Conservation (phyloP, 1,140 invertebrate species). For the Hormaphis cornu region DNA sequence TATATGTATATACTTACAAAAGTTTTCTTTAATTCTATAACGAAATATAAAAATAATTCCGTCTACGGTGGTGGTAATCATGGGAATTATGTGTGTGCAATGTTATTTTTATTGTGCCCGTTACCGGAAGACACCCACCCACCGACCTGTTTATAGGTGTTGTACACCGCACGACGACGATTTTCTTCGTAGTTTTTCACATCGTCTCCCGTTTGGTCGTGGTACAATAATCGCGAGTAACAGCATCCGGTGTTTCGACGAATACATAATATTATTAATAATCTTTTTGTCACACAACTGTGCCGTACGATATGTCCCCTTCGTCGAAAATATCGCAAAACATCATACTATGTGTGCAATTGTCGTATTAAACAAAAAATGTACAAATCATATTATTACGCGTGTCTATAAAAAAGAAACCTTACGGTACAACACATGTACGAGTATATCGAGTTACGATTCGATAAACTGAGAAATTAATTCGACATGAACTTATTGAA, state of each 20-base stretch:
- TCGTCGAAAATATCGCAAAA: too few relatives aligned
- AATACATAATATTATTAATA: background rate
- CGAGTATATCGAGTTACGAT: too few relatives aligned
- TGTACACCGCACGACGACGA: background rate
- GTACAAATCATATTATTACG: too few relatives aligned
- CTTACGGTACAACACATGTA: too few relatives aligned
- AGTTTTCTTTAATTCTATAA: conserved; percentile 20
- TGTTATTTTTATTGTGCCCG: conserved; percentile 7
- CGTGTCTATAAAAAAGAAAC: too few relatives aligned
- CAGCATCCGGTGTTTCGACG: conserved; percentile 11
- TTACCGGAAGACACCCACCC: conserved; percentile 18
- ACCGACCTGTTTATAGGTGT: too few relatives aligned
- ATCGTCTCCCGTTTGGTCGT: conserved; percentile 7
- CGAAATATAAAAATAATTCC: conserved; percentile 10
- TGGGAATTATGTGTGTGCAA: conserved; percentile 6
- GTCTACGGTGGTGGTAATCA: conserved; percentile 1
- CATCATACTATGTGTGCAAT: too few relatives aligned
- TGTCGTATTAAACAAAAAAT: too few relatives aligned
- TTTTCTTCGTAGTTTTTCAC: conserved; percentile 1
- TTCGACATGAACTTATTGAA: too few relatives aligned
- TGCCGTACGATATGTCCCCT: too few relatives aligned
- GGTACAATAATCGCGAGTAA: conserved; percentile 15
- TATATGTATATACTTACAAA: background rate
- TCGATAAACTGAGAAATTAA: too few relatives aligned
- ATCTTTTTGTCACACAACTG: too few relatives aligned